These are phyloP conservation scores for Gambusia yucatana DNA, from an alignment of 2,797 vertebrate species.

Conservation along the genomic window DNA sequence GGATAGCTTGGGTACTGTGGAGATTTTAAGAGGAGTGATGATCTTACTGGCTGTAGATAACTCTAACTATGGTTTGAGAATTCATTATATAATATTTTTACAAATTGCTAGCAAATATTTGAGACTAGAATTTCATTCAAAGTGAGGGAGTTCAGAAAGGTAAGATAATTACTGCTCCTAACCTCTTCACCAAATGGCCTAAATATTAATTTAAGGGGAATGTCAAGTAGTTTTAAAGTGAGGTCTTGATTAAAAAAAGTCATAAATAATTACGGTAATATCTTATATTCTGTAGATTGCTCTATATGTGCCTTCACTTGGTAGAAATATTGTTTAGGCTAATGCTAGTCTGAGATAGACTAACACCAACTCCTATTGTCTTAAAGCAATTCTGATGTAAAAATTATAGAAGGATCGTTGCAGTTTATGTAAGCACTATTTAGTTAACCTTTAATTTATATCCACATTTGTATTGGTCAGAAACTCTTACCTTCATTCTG, in stretches of 20 bases:
- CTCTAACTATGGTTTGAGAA: background rate
- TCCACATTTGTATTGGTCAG: background rate
- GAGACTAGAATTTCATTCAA: background rate
- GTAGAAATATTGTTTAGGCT: background rate
- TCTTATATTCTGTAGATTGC: background rate
- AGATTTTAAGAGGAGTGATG: background rate
- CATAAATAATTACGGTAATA: background rate
- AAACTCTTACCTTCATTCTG: background rate
- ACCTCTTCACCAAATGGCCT: background rate
- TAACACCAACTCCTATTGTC: background rate
- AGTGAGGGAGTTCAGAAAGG: background rate
- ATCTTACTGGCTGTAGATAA: background rate
- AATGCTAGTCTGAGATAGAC: background rate
- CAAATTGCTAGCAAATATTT: background rate
- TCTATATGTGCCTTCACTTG: background rate
- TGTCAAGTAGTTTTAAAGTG: constrained; percentile 1
- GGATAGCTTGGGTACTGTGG: background rate
- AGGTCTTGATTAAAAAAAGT: background rate
- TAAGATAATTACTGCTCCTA: background rate
- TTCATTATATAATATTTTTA: background rate
- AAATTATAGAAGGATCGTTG: background rate
- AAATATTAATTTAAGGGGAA: background rate
- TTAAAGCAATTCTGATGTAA: background rate
- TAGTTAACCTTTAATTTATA: background rate
- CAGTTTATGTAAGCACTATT: background rate